These are phyloP conservation scores for Drosophila insularis DNA, from an alignment of 1,140 invertebrate species.

Conservation along the genomic window DNA sequence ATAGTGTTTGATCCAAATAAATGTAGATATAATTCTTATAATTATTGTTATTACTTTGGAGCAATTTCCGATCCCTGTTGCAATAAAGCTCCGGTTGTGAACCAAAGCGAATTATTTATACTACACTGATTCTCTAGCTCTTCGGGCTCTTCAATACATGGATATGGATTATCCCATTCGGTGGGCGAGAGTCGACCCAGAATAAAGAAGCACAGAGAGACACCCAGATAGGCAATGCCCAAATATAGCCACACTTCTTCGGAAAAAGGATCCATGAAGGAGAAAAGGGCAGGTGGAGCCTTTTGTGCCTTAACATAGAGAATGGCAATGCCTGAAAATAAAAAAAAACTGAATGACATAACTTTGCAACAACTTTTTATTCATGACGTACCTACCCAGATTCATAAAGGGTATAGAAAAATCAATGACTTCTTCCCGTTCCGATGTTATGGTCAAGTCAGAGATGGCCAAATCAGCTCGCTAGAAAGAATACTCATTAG, in stretches of 20 bases:
- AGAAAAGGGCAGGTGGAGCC: constrained; percentile 91
- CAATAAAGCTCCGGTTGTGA: constrained; percentile 90
- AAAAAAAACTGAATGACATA: not conserved
- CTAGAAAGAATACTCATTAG: constrained; percentile 20
- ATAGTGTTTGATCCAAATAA: not conserved
- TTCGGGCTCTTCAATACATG: constrained; percentile 89
- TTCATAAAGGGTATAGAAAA: constrained; percentile 97
- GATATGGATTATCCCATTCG: constrained; percentile 93
- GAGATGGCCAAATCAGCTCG: constrained; percentile 93
- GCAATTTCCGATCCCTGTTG: constrained; percentile 94
- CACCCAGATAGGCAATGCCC: constrained; percentile 89
- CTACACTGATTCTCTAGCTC: constrained; percentile 92
- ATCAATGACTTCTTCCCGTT: constrained; percentile 91
- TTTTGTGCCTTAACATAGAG: constrained; percentile 91
- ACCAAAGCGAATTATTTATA: constrained; percentile 92
- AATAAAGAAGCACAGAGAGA: constrained; percentile 91
- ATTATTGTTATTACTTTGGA: constrained; percentile 84
- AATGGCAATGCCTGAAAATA: constrained; percentile 94
- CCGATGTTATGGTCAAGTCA: constrained; percentile 94
- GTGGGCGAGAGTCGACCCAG: constrained; percentile 90
- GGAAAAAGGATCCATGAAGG: constrained; percentile 95
- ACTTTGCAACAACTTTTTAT: not conserved
- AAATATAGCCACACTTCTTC: constrained; percentile 92
- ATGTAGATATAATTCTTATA: no score
- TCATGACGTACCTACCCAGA: constrained; percentile 83